Conservation (phyloP, 2,888 invertebrate genomes). For the Gisinianus flammeolus region DNA sequence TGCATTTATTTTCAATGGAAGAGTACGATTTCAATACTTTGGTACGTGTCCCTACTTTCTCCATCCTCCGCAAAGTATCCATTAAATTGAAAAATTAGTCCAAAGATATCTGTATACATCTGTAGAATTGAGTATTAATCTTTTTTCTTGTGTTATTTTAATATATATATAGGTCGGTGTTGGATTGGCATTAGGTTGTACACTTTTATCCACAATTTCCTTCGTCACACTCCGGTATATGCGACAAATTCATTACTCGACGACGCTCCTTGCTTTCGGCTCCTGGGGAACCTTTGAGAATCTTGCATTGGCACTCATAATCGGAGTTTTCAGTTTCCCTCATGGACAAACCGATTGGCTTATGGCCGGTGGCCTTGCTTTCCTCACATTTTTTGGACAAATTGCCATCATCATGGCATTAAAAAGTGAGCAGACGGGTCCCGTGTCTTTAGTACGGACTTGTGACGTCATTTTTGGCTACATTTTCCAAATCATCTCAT, state of each 20-base stretch:
- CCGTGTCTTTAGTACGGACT: slow-evolving; percentile 82
- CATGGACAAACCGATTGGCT: slow-evolving; percentile 42
- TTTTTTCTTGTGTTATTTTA: neutral
- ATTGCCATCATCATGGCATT: slow-evolving; percentile 83
- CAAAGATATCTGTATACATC: neutral
- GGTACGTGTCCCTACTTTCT: slow-evolving; percentile 35
- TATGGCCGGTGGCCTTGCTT: slow-evolving; percentile 65
- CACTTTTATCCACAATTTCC: slow-evolving; percentile 44
- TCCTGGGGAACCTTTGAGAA: slow-evolving; percentile 52
- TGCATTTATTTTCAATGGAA: slow-evolving; percentile 48
- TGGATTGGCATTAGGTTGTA: slow-evolving; percentile 50
- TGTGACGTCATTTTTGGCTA: slow-evolving; percentile 92
- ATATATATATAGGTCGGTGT: slow-evolving; percentile 47
- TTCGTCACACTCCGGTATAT: slow-evolving; percentile 82
- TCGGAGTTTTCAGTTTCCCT: slow-evolving; percentile 48
- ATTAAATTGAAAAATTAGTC: neutral
- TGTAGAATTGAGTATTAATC: neutral
- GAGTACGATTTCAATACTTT: slow-evolving; percentile 48
- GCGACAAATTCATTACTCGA: slow-evolving; percentile 85
- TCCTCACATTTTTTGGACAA: slow-evolving; percentile 68
- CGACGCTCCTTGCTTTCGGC: slow-evolving; percentile 72
- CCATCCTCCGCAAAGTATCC: neutral
- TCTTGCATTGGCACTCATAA: slow-evolving; percentile 37
- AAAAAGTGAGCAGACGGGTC: slow-evolving; percentile 89
- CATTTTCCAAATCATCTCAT: slow-evolving; percentile 72